Evolutionary conservation across 2,797 vertebrate genomes (phyloP), one percentile per base, ranked within the genome.

Genomic region (Neoniphon sammara): DNA sequence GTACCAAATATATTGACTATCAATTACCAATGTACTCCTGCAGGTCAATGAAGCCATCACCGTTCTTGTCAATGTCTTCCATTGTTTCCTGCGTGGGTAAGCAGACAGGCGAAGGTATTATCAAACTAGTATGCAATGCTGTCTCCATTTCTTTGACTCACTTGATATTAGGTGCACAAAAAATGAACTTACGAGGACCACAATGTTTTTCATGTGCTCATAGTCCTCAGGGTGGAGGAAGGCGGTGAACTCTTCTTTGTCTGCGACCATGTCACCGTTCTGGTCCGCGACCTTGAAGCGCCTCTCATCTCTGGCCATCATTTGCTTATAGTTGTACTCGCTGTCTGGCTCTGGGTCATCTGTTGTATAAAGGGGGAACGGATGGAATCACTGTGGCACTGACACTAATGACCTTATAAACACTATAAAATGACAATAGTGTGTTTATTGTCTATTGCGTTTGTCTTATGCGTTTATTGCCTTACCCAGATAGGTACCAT

Each of bases 1-100:
- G 25, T 27, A 27, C 25, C 25, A 27, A 27, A 27, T 27, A 27
- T 36, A 7, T 36, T 42, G 11, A 42, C 39, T 2, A 4, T 5
- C n/a, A 30, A 93, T 95, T 81, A 98, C 97, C 96, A 1, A 98
- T 97, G 84, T 97, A 98, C 34, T 98, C 97, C 46, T 97, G 93
- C 62, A 97, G 83, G 81, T 97, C 94, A 8, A 98, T 97, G 87
- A 96, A 94, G 6, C 97, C 96, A 12, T 98, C 97, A 1, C 94
- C 94, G 14, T 98, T 95, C 91, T 96, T 96, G 90, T 98, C 97
- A 7, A 98, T 96, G 88, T 98, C 97, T 68, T 98, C 97, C 86
- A 98, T 96, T 0, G 97, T 97, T 90, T 98, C 97, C 97, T 98
- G 71, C 36, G 56, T 52, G 12, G 60, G 60, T 11, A 10, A 73